These are phyloP conservation scores for Parazoanthus darwini DNA, from an alignment of 92 coral and sea anemone species.

Conservation along the genomic window DNA sequence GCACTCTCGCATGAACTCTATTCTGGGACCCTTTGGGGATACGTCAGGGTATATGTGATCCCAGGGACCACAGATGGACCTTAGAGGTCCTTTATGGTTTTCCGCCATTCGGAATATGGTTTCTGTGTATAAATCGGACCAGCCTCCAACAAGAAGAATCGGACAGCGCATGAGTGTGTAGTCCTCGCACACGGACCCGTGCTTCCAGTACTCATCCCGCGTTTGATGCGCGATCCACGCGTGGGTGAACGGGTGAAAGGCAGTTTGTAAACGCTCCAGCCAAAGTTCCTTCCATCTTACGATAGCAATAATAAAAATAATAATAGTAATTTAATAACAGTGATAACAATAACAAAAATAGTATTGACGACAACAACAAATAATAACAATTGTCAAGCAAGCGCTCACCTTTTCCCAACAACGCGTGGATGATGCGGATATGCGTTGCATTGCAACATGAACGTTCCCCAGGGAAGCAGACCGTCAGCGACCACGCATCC, in stretches of 20 bases:
- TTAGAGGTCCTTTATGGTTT: constrained; percentile 60
- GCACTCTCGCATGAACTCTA: constrained; percentile 67
- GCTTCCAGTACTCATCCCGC: constrained; percentile 83
- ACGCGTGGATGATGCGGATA: constrained; percentile 68
- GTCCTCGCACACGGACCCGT: constrained; percentile 74
- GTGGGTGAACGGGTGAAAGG: constrained; percentile 71
- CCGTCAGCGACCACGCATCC: constrained; percentile 73
- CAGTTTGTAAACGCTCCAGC: constrained; percentile 61
- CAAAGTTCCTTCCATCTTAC: constrained; percentile 80
- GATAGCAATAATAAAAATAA: too few relatives aligned
- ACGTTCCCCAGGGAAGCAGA: constrained; percentile 73
- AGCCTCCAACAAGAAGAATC: constrained; percentile 76
- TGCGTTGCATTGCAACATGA: constrained; percentile 68
- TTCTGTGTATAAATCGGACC: constrained; percentile 67
- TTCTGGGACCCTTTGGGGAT: constrained; percentile 68
- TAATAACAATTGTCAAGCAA: too few relatives aligned
- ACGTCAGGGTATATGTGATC: constrained; percentile 68
- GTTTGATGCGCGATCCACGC: constrained; percentile 72
- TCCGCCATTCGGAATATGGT: constrained; percentile 75
- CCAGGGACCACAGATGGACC: constrained; percentile 77
- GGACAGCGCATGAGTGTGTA: constrained; percentile 64
- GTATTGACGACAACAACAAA: too few relatives aligned
- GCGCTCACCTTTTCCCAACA: constrained; percentile 55
- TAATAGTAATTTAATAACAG: too few relatives aligned
- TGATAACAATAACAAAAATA: too few relatives aligned